Evolutionary conservation across 2,888 invertebrate genomes (phyloP).

Genomic region (Xiphydria camelus): DNA sequence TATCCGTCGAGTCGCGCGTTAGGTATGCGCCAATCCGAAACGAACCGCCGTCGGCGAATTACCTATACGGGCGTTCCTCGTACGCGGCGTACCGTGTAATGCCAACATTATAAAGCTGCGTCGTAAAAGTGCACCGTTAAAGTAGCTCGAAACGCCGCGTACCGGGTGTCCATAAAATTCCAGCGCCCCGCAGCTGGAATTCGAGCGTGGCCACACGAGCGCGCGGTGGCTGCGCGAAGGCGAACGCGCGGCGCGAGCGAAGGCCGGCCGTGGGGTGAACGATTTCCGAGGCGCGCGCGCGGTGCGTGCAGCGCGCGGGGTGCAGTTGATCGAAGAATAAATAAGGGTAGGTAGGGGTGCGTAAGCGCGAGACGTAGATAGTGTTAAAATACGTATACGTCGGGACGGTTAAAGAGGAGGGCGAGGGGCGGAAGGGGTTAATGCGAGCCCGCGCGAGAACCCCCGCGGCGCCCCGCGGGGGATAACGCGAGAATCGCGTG

Average conservation of each 20-base stretch:
- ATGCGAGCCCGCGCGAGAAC: conserved; percentile 49
- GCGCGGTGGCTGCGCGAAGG: too few species aligned
- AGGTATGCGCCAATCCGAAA: too few species aligned
- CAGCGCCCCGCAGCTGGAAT: too few species aligned
- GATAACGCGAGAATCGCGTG: conserved; percentile 57
- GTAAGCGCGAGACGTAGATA: conserved; percentile 35
- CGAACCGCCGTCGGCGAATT: too few species aligned
- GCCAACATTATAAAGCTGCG: conserved; percentile 30
- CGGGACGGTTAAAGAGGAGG: conserved; percentile 3
- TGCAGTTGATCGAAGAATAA: conserved; percentile 44
- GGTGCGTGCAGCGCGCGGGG: conserved; percentile 21
- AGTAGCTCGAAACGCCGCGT: conserved; percentile 25
- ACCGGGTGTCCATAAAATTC: conserved; percentile 32
- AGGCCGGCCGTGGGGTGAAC: neutral
- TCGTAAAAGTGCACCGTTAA: conserved; percentile 38
- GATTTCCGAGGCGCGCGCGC: conserved; percentile 4
- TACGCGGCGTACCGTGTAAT: conserved; percentile 27
- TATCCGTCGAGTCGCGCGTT: too few species aligned
- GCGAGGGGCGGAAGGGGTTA: conserved; percentile 37
- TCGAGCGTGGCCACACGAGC: neutral
- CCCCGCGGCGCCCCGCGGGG: conserved; percentile 52
- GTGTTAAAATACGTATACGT: conserved; percentile 29
- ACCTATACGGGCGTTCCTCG: too few species aligned
- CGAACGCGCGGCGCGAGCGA: neutral
- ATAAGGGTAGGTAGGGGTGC: conserved; percentile 30